Base-by-base conservation (phyloP, 1,140 invertebrate genomes). In the Diuraphis noxia region DNA sequence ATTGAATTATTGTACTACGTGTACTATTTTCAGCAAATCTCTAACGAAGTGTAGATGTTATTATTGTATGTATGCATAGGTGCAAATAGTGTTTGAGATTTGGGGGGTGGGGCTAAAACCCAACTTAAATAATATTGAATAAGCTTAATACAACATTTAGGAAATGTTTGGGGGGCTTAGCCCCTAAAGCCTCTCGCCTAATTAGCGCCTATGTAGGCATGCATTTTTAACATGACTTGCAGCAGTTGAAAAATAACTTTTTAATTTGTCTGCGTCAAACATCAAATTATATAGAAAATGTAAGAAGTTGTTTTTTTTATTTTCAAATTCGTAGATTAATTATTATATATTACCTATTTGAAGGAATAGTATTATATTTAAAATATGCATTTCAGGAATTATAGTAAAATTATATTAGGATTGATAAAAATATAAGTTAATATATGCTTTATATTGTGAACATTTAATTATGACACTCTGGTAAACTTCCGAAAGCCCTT, bases 381-480 rank as follows among this genome's bases (percentile, higher is more conserved):
- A 84, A n/a, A 43, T 84, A 34, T 84, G 0, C 7, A 84, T 3
- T 84, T 43, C 2, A 8, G 7, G 41, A 19, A 30, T 84, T 84
- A n/a, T 17, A 6, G n/a, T 6, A 43, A 46, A 46, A 30, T 49
- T 49, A 17, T 41, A n/a, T 49, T 7, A 36, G 17, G 34, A 8
- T 17, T 36, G 43, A 49, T 86, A 86, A 49, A 49, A 49, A 25
- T 86, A 19, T 36, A 3, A 5, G n/a, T 52, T 49, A 38, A 30
- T 46, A 30, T 46, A 46, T 49, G 19, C 10, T 85, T 85, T 86
- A 0, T 49, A 49, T 10, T n/a, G 21, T 7, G 36, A 86, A 25
- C 34, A 38, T 52, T 86, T 86, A 86, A 86, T 86, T 52, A 46
- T 52, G 85, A 86, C 85, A 52, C 85, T 52, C 46, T 86, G 38